Evolutionary conservation across 2,797 vertebrate species (phyloP), one percentile per base, ranked within the genome.

Genomic region (Amblyraja radiata): DNA sequence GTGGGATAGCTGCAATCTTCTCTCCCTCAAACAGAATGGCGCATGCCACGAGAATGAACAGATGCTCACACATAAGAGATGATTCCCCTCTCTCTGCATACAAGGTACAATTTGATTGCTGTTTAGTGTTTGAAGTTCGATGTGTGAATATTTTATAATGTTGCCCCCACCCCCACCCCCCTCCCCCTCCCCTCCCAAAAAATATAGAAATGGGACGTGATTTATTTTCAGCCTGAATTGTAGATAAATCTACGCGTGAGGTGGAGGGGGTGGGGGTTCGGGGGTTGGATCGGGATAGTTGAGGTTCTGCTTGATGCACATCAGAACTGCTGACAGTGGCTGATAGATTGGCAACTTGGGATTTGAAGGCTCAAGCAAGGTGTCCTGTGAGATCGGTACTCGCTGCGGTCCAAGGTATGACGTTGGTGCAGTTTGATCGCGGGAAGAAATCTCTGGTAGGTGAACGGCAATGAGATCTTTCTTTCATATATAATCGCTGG

Each of bases 1-100:
- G 84, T 93, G 86, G 92, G 92, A 78, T 58, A n/a, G 25, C 61
- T n/a, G 14, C 93, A 80, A 93, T 80, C 54, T 13, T 88, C 73
- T 90, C 81, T 77, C 63, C 65, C 71, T 77, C 80, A 83, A 32
- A 5, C 80, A 93, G 93, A 93, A 94, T 93, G 93, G 93, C 93
- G 93, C 65, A 76, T 32, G 76, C 80, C 1, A 36, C 93, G 74
- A 93, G 93, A 93, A 77, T 76, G 93, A 93, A 83, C 93, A 93
- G 93, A 77, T 93, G 93, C 90, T 93, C 93, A 58, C 94, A 77
- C n/a, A 80, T 76, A 16, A 46, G 93, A 63, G 93, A 77, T 21
- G 36, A 90, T 0, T 94, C 73, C 63, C 93, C 93, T 90, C 93
- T 93, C 79, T 68, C 93, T 74, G 46, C 74, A 90, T 88, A 93